These are phyloP conservation scores for Antidorcas marsupialis DNA, from an alignment of 2,113 vertebrate species.

Conservation along the genomic window DNA sequence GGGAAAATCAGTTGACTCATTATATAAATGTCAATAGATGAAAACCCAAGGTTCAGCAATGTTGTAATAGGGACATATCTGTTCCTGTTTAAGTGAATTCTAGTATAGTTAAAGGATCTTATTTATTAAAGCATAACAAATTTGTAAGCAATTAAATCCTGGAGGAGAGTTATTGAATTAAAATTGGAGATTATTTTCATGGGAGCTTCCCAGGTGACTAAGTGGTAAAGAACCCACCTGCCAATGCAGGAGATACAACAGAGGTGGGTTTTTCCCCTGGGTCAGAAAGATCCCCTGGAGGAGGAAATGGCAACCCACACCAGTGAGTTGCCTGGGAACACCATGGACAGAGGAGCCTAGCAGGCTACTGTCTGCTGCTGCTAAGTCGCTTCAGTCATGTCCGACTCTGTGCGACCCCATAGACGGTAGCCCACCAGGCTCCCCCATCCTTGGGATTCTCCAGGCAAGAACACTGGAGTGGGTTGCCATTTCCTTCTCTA, in stretches of 20 bases:
- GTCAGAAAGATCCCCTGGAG: neutral
- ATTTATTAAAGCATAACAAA: neutral
- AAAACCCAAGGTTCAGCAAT: neutral
- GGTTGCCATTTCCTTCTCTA: no score
- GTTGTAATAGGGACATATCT: neutral
- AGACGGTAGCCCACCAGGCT: no score
- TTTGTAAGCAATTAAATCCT: neutral
- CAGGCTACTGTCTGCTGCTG: neutral
- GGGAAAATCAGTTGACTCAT: neutral
- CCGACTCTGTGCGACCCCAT: no score
- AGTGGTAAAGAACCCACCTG: neutral
- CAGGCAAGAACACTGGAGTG: no score
- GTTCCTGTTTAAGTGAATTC: neutral
- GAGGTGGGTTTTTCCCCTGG: neutral
- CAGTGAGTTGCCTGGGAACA: neutral
- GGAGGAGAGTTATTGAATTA: neutral
- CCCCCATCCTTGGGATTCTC: no score
- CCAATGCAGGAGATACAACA: neutral
- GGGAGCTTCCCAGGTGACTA: neutral
- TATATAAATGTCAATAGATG: neutral
- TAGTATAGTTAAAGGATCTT: neutral
- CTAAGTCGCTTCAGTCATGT: no score
- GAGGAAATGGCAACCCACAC: neutral
- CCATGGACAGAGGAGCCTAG: neutral
- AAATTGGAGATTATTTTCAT: neutral